A percentile compares a stretch with the other conserved stretches of the same genome.
Conservation (phyloP, 2,797 vertebrate species). For the Gorsachius magnificus region DNA sequence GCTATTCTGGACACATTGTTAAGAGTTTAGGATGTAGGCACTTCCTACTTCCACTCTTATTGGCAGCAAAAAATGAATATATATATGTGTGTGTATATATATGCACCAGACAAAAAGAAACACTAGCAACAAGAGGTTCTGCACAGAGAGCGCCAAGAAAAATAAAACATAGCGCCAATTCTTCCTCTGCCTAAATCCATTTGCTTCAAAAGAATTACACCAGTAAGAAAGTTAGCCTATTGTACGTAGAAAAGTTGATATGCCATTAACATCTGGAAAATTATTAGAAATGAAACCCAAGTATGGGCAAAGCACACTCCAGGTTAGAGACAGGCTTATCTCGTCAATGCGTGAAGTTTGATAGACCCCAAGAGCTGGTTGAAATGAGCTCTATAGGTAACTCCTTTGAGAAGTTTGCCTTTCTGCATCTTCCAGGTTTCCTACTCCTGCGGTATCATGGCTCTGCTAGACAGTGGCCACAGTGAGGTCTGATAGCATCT, state of each 20-base stretch:
- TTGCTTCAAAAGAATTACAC: not conserved
- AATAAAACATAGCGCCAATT: not conserved
- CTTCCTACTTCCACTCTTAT: not conserved
- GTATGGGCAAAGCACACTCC: not conserved
- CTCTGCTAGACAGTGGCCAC: not conserved
- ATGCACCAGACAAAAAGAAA: not conserved
- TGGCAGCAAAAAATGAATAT: not conserved
- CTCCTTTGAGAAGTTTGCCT: not conserved
- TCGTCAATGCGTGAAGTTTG: no score
- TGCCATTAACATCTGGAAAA: not conserved
- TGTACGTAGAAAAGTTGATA: not conserved
- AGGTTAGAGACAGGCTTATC: not conserved
- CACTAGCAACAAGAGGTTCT: not conserved
- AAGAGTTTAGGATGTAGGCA: not conserved
- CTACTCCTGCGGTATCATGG: not conserved
- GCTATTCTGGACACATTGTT: not conserved
- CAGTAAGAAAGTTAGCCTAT: not conserved
- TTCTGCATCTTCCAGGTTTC: not conserved
- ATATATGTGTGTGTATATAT: not conserved
- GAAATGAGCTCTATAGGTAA: not conserved
- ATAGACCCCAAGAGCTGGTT: not conserved
- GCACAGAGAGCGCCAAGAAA: not conserved
- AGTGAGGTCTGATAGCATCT: not conserved
- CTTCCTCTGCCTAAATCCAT: not conserved
- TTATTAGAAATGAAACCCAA: not conserved